Evolutionary conservation across 2,113 vertebrate species (phyloP).

Genomic region (Peromyscus polionotus): DNA sequence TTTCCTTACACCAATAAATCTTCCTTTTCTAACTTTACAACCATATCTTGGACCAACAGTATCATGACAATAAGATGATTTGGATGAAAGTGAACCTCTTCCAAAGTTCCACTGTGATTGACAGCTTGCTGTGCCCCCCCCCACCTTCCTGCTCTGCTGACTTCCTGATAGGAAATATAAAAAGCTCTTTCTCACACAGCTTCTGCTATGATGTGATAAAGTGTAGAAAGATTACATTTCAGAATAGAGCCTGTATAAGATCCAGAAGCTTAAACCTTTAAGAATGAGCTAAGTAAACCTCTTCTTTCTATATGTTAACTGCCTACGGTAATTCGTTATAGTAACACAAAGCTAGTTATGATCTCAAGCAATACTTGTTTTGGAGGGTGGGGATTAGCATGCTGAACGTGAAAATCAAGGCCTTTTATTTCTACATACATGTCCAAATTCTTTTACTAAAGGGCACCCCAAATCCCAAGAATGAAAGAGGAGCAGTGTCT

Average conservation of each 20-base stretch:
- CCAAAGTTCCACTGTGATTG: not conserved
- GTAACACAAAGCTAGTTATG: not conserved
- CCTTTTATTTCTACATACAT: not conserved
- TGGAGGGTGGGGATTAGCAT: rapidly evolving
- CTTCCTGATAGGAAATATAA: not conserved
- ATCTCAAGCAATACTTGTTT: not conserved
- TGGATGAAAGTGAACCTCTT: not conserved
- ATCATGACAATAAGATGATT: not conserved
- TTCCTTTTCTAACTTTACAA: not conserved
- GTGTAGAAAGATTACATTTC: not conserved
- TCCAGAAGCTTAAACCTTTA: not conserved
- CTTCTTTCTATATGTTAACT: not conserved
- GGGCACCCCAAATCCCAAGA: not conserved
- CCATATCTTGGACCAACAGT: not conserved
- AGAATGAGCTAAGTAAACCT: not conserved
- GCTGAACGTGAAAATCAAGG: no score
- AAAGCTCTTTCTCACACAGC: not conserved
- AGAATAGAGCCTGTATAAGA: not conserved
- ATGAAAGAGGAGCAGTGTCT: not conserved
- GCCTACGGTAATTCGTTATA: not conserved
- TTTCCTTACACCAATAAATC: slow-evolving; percentile 16
- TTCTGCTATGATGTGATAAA: not conserved
- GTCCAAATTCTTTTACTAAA: not conserved
- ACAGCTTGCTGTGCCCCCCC: not conserved
- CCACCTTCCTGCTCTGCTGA: not conserved